These are phyloP conservation scores for Tachina grossa DNA, from an alignment of 2,888 invertebrate genomes.

Conservation along the genomic window DNA sequence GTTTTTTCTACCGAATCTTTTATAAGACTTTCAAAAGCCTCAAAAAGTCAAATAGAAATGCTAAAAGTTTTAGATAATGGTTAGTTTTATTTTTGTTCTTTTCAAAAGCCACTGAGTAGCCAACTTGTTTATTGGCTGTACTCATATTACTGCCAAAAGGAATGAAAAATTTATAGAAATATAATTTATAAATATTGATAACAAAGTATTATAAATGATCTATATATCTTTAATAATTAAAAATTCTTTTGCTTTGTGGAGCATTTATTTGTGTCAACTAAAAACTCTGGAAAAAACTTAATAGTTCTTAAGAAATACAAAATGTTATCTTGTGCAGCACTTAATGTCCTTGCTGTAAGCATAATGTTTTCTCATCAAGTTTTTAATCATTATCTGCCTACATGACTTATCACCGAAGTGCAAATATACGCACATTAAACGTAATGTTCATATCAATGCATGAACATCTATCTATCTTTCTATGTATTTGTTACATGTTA, in stretches of 20 bases:
- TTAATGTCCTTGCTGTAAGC: background rate
- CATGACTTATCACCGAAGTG: background rate
- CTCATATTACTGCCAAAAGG: background rate
- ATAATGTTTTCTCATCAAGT: background rate
- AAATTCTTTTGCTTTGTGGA: too few relatives aligned
- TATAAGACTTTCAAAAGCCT: constrained; percentile 36
- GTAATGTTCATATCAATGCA: constrained; percentile 1
- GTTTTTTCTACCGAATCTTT: background rate
- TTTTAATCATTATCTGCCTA: background rate
- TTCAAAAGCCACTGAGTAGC: background rate
- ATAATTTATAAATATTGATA: background rate
- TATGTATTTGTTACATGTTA: background rate
- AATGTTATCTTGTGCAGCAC: background rate
- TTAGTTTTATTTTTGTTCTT: background rate
- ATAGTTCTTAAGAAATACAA: background rate
- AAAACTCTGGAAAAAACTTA: too few relatives aligned
- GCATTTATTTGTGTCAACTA: too few relatives aligned
- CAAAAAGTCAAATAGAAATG: constrained; percentile 28
- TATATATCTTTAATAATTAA: too few relatives aligned
- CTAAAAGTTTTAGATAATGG: constrained; percentile 24
- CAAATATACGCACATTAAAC: background rate
- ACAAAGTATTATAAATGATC: background rate
- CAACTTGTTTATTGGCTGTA: background rate
- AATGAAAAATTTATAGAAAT: background rate
- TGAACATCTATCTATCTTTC: background rate